Evolutionary conservation across 2,888 invertebrate genomes (phyloP), one percentile per base, ranked within the genome.

Genomic region (Scelioninae gen. 2): DNA sequence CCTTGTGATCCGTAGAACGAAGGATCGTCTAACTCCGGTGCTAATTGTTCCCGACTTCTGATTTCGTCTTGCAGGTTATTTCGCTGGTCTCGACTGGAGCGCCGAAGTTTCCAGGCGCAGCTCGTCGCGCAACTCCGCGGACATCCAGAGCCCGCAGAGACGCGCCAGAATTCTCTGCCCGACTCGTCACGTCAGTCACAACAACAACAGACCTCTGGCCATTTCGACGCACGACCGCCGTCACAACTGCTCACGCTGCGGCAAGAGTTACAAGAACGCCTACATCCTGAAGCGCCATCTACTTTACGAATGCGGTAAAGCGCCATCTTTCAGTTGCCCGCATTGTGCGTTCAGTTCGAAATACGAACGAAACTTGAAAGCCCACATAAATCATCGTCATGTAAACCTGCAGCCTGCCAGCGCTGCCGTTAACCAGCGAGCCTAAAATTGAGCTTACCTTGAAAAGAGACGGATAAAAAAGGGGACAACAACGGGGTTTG

Each of bases 181-280:
- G 1, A 79, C 81, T 0, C 82, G 84, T 9, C 85, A 84, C 65
- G 76, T 79, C 15, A 78, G 73, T 25, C 79, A 82, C 28, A 82
- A 79, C 77, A 84, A 81, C 76, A 82, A 81, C 70, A 79, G 80
- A 1, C 77, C 81, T 18, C 65, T 82, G 64, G 73, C 80, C 15
- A 81, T 80, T 37, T 78, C 65, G 33, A 72, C 35, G 15, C 83
- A 81, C 57, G 83, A 84, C 53, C 82, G 85, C 2, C 84, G 86
- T 6, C 85, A 86, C 75, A 83, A 88, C 72, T 91, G 91, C 80
- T 85, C 86, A 48, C 88, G 89, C 11, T 91, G 91, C 79, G 88
- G 88, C 75, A 90, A 90, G 85, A 89, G 89, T 75, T 91, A 91
- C 83, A 87, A 90, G 79, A 89, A 90, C 73, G 90, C 90, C 77